Evolutionary conservation across 2,888 invertebrate genomes (phyloP), one percentile per base, ranked within the genome.

Genomic region (Tetragnatha montana): DNA sequence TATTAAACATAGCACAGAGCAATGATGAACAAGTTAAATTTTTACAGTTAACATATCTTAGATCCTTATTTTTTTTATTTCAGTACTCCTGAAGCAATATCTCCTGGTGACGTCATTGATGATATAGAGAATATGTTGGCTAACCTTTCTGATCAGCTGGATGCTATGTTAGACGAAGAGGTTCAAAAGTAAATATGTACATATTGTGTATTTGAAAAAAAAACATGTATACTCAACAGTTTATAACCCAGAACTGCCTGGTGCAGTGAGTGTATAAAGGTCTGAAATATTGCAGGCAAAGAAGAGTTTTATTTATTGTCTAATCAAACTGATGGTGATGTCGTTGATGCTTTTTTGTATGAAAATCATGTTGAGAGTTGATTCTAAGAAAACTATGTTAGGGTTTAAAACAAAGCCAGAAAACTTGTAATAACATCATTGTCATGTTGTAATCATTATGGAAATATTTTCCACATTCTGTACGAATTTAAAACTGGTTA

Each of bases 111-210:
- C 83, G 98, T 98, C 51, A 95, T 98, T 90, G 98, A 97, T 93
- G 99, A 99, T 94, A 99, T 99, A 93, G 99, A 98, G 85, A 97
- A 97, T 94, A 99, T 99, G 99, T 95, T 99, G 92, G 98, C 98
- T 93, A 98, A 98, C 94, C 95, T 99, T 86, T 99, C 98, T 6
- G 98, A 98, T 93, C 99, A 99, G 94, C 95, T 99, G 92, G 99
- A 99, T 94, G 98, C 98, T 93, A 98, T 99, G 98, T 94, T 99
- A 90, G 94, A 94, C 81, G 91, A 91, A 81, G 91, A 87, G 51
- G 84, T 84, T n/a, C 87, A 87, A 69, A 87, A 90, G 8, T 90
- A 75, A 84, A 84, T 35, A 22, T 86, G 80, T 80, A 86, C 22
- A 80, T 50, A 49, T 47, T 80, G 68, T 60, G 22, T 22, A 73